Evolutionary conservation across 1,140 invertebrate species (phyloP), one percentile per base, ranked within the genome.

Genomic region (Drosophila malerkotliana): DNA sequence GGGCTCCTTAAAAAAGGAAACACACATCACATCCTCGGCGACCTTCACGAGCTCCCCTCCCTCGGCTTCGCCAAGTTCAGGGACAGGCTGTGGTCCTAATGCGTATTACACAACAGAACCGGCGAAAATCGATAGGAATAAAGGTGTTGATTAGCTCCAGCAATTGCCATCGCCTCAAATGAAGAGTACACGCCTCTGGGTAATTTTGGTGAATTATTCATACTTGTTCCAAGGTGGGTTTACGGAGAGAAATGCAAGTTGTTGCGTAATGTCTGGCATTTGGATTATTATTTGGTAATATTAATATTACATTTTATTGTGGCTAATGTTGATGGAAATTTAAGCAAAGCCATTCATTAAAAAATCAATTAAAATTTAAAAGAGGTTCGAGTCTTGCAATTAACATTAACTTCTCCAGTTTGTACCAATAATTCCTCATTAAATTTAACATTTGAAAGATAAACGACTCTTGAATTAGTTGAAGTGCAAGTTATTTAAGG

Each of bases 41-140:
- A 44, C 18, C n/a, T 26, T 24, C 37, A 14, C 14, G 30, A 30
- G 5, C 28, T 21, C n/a, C n/a, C 44, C 45, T 14, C 28, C 14
- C 57, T 24, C 14, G 39, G 4, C 44, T 15, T 26, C 39, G 45
- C 56, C 71, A 88, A 87, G 82, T 88, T 87, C 82, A 87, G 52
- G 82, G 82, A 58, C 75, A 79, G 41, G 12, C 34, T 69, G 49
- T 61, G 61, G 63, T 49, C 48, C 53, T 68, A 61, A 61, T 68
- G 79, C 55, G 61, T 72, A 62, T 79, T 85, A 58, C 55, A 89
- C 72, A 87, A 58, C 55, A 89, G 68, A 87, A 80, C 66, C 44
- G 34, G 32, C 55, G 47, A 85, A 88, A 84, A 84, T 84, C 85
- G 59, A 89, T 85, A 61, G 24, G 56, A 72, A 32, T 57, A 59